These are phyloP conservation scores for Erpetoichthys calabaricus DNA, from an alignment of 2,797 vertebrate genomes.

Conservation along the genomic window DNA sequence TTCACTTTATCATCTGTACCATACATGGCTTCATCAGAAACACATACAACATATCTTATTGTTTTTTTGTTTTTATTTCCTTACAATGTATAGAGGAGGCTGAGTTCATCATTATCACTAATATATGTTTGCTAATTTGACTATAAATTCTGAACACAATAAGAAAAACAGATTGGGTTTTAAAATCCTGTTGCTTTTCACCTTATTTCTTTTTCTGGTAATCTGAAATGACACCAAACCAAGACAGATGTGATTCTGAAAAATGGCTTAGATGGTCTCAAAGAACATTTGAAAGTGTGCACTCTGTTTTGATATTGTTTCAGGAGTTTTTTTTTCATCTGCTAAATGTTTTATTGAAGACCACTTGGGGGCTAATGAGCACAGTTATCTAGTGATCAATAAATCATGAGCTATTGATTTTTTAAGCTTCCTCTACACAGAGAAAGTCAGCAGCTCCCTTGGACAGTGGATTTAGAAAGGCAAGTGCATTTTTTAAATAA, in stretches of 20 bases:
- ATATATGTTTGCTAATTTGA: too few relatives aligned
- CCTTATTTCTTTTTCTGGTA: background rate
- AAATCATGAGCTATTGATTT: conserved; percentile 67
- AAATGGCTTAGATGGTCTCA: background rate
- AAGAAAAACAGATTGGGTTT: too few relatives aligned
- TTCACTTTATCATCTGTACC: too few relatives aligned
- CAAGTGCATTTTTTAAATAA: conserved; percentile 13
- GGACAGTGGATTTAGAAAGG: conserved; percentile 21
- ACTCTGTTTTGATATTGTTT: conserved; percentile 1
- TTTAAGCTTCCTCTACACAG: conserved; percentile 56
- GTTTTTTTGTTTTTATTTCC: too few relatives aligned
- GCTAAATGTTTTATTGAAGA: conserved; percentile 42
- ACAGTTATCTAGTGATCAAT: conserved; percentile 65
- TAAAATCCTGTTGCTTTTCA: too few relatives aligned
- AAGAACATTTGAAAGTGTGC: background rate
- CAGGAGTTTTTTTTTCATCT: conserved; percentile 48
- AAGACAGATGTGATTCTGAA: background rate
- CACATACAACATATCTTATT: too few relatives aligned
- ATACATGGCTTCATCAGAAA: too few relatives aligned
- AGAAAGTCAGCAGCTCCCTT: conserved; percentile 42
- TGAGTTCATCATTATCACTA: too few relatives aligned
- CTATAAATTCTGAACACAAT: too few relatives aligned
- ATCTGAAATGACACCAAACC: background rate
- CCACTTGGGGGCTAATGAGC: conserved; percentile 61
- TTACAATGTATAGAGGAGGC: too few relatives aligned